Evolutionary conservation across 2,888 invertebrate species (phyloP).

Genomic region (Calameuta idolon): DNA sequence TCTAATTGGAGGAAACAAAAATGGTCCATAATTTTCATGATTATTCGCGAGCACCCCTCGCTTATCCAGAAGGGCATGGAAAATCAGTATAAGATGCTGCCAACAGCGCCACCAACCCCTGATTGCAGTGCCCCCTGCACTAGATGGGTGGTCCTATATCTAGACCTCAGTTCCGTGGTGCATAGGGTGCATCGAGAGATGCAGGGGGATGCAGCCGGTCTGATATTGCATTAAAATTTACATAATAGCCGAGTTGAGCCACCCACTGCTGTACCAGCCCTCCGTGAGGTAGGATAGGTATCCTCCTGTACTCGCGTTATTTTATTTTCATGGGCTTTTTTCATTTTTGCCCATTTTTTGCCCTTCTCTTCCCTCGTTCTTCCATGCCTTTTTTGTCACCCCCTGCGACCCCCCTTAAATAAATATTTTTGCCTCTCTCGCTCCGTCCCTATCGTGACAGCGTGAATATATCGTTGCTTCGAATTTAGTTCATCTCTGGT

Average conservation of each 20-base stretch:
- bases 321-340: not conserved
- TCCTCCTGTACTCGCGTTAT: not conserved
- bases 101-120: not conserved
- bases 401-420: not conserved
- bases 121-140: not conserved
- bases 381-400: not conserved
- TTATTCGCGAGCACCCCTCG: not conserved
- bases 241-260: slow-evolving; percentile 53
- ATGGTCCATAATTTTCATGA: not conserved
- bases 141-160: not conserved
- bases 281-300: not conserved
- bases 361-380: not conserved
- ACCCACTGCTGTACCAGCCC: slow-evolving; percentile 12
- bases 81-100: not conserved
- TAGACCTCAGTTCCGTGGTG: not conserved
- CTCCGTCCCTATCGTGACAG: not conserved
- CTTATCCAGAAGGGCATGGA: not conserved
- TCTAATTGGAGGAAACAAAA: not conserved
- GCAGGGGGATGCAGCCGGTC: slow-evolving; percentile 41
- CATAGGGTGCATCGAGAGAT: slow-evolving; percentile 2
- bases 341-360: not conserved
- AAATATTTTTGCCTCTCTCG: not conserved
- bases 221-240: slow-evolving; percentile 57
- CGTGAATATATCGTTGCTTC: not conserved
- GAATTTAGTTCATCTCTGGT: not conserved